Evolutionary conservation across 2,113 vertebrate species (phyloP), one percentile per base, ranked within the genome.

Genomic region (Blennius ocellaris): DNA sequence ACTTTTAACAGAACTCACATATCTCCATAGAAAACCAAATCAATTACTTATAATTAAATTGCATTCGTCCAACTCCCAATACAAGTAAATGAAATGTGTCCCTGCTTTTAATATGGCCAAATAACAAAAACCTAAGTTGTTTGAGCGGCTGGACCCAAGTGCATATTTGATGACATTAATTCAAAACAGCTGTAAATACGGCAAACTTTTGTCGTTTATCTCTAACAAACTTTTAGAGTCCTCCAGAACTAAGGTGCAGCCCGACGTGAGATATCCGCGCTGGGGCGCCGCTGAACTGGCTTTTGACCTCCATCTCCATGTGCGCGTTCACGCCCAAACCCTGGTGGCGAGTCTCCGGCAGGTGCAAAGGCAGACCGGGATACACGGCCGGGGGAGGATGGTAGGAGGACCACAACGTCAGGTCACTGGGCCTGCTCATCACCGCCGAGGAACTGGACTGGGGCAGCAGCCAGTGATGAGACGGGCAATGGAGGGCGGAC

Each of bases 401-500:
- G 64, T 66, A 76, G 0, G 78, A 39, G 6, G 85, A 75, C n/a
- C 73, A 40, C n/a, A 88, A 50, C 59, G 88, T 64, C 0, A 85
- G 63, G 30, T 65, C 78, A 40, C 50, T 77, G 41, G 21, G 21
- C 4, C 21, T 30, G 21, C 53, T 56, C 48, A 74, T 56, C 48
- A 74, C 14, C 7, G 68, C 40, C 0, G 78, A 8, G 41, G 77
- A 75, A 50, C 48, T 79, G 45, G 84, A 6, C 5, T 56, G 37
- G 2, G 85, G 81, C 10, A 89, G 41, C 11, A 87, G 65, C 79
- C 89, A 88, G 3, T 39, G 78, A 9, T 57, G 65, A 36, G 71
- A 62, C 2, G 69, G 48, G 58, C 67, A 57, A 0, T 82, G 15
- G 39, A 76, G 59, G 10, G 61, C 47, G 47, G 76, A 47, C 45